Conservation (phyloP, 2,797 vertebrate species). For the Takifugu rubripes region DNA sequence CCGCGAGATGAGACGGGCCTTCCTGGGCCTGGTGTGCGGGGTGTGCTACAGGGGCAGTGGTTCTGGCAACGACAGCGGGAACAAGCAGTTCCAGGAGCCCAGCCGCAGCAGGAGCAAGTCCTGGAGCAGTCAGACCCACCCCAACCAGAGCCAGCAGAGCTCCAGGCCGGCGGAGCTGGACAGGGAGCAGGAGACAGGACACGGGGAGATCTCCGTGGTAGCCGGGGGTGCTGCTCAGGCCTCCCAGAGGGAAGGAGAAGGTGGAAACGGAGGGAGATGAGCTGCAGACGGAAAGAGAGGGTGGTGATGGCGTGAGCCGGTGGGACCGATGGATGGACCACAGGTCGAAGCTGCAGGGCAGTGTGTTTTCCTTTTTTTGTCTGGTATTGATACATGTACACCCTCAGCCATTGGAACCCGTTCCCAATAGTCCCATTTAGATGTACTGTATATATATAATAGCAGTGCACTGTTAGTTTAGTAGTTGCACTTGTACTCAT, state of each 20-base stretch:
- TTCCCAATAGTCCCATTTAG: not conserved
- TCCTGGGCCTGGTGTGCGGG: slow-evolving; percentile 84
- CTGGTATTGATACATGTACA: slow-evolving; percentile 8
- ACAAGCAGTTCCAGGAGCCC: slow-evolving; percentile 73
- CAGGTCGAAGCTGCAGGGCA: slow-evolving; percentile 25
- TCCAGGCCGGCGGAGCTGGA: slow-evolving; percentile 35
- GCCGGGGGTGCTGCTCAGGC: slow-evolving; percentile 27
- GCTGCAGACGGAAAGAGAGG: not conserved
- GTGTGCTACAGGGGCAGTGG: slow-evolving; percentile 68
- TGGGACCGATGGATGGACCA: slow-evolving; percentile 2
- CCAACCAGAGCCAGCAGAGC: slow-evolving; percentile 69
- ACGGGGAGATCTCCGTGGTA: slow-evolving; percentile 37
- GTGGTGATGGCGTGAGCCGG: not conserved
- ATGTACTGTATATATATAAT: too few relatives aligned
- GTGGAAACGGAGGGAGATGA: slow-evolving; percentile 11
- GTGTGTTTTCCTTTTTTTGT: slow-evolving; percentile 13
- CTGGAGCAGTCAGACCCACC: slow-evolving; percentile 85
- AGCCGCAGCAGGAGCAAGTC: slow-evolving; percentile 88
- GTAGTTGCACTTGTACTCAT: too few relatives aligned
- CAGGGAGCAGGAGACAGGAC: slow-evolving; percentile 17
- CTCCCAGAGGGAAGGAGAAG: slow-evolving; percentile 11
- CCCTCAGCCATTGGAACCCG: not conserved
- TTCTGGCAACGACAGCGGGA: slow-evolving; percentile 44
- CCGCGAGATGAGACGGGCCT: slow-evolving; percentile 91
- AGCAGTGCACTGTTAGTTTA: too few relatives aligned